Conservation (phyloP, 1,140 invertebrate species). For the Trichoplusia ni region DNA sequence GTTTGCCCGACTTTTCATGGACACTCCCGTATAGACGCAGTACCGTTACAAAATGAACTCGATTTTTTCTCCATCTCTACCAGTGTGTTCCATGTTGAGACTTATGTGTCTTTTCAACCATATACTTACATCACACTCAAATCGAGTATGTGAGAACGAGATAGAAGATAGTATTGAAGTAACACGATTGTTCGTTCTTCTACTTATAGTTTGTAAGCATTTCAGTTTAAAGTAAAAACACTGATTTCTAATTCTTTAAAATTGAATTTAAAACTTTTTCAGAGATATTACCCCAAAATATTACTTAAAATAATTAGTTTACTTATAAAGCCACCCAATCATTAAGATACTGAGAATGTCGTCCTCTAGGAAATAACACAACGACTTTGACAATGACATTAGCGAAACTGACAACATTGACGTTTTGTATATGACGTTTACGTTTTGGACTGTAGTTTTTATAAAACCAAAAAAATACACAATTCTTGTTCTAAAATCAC, state of each 20-base stretch:
- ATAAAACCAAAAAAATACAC: not conserved
- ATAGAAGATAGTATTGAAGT: not conserved
- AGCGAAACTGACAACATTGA: not conserved
- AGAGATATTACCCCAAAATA: too few species aligned
- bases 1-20: slow-evolving; percentile 60
- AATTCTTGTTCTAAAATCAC: too few species aligned
- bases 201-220: not conserved
- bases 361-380: not conserved
- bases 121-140: not conserved
- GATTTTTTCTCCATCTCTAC: slow-evolving; percentile 34
- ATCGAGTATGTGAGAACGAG: not conserved
- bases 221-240: too few species aligned
- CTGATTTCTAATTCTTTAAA: too few species aligned
- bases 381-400: not conserved
- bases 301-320: not conserved
- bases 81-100: slow-evolving; percentile 23
- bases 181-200: not conserved
- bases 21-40: slow-evolving; percentile 74
- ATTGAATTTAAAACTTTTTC: too few species aligned
- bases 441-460: slow-evolving; percentile 1
- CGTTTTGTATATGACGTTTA: slow-evolving; percentile 13
- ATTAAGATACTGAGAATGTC: not conserved
- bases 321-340: too few species aligned
- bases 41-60: slow-evolving; percentile 77
- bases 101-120: slow-evolving; percentile 3